phyloP scores from a whole-genome alignment of 2,113 vertebrate genomes.

The Pelodiscus sinensis region DNA sequence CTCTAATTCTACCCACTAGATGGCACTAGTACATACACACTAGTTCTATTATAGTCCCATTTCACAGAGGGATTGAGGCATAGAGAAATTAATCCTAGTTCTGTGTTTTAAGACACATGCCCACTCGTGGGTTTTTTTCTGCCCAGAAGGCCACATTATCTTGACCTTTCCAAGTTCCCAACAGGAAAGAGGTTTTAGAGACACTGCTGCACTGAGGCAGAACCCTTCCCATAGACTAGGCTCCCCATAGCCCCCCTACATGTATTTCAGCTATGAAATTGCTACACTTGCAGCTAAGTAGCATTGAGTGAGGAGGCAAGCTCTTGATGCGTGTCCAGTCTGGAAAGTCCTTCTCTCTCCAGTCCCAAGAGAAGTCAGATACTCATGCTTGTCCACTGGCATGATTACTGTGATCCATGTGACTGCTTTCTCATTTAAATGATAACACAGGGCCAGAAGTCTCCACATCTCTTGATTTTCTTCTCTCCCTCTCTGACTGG shows the following conservation, averaged over 20 bases:
- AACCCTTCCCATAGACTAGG: background rate
- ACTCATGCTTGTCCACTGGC: background rate
- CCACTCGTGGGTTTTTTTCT: background rate
- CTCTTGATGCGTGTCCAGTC: background rate
- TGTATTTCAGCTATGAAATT: rapidly evolving
- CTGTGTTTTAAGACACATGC: background rate
- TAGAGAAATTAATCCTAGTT: background rate
- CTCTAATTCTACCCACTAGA: background rate
- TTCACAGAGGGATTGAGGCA: background rate
- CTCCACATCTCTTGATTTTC: background rate
- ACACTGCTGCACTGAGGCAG: background rate
- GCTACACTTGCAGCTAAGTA: background rate
- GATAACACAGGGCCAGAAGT: background rate
- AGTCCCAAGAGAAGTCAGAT: background rate
- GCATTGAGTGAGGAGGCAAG: background rate
- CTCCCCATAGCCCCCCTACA: background rate
- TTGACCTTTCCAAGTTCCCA: background rate
- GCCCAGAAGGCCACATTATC: background rate
- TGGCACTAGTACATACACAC: background rate
- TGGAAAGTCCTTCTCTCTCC: background rate
- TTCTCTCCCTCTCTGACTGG: background rate
- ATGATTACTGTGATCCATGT: background rate
- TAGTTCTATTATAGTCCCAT: background rate
- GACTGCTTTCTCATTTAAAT: background rate
- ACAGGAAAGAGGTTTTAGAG: background rate